Base-by-base conservation (phyloP, 2,113 vertebrate species). In the Pipra filicauda region DNA sequence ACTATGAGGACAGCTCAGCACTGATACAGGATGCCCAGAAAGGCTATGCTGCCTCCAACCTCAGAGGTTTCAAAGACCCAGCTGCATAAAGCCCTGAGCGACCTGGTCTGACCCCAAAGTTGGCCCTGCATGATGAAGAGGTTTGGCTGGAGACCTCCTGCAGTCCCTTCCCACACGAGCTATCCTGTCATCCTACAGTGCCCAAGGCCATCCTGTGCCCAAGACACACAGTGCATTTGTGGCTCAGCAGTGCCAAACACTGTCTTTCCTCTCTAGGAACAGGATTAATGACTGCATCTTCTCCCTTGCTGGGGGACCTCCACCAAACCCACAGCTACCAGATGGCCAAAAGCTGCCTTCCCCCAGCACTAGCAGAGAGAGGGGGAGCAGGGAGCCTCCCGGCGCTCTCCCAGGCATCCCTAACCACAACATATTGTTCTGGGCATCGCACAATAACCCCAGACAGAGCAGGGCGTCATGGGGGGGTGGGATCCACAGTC, bases 401-500 rank as follows among this genome's bases (percentile, higher is more conserved):
- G 1, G 91, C 27, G 0, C 89, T 95, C 91, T 95, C 94, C 91
- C 95, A 95, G 80, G 83, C 93, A 41, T 95, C 77, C 80, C 57
- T 92, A 92, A 97, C 93, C 96, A 92, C 96, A 95, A 22, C 79
- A 83, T 54, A 95, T 96, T 96, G 96, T 95, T 95, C 89, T 91
- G 89, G 91, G 87, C 95, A 95, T 27, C 70, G 0, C 74, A 90
- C 90, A 97, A 90, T 91, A 93, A 31, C 79, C 92, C 82, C 82
- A 84, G 82, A 67, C 2, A 4, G 86, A 90, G 93, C 83, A 37
- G 90, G 75, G 18, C 79, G 0, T 88, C 5, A 8, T 7, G 30
- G 79, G 90, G 83, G 88, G 43, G 88, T 86, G 82, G 79, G 91
- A 97, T 37, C 73, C 7, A 1, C 64, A 88, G 79, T 95, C 92